Base-by-base conservation (phyloP, 1,140 invertebrate genomes). In the Maniola jurtina region DNA sequence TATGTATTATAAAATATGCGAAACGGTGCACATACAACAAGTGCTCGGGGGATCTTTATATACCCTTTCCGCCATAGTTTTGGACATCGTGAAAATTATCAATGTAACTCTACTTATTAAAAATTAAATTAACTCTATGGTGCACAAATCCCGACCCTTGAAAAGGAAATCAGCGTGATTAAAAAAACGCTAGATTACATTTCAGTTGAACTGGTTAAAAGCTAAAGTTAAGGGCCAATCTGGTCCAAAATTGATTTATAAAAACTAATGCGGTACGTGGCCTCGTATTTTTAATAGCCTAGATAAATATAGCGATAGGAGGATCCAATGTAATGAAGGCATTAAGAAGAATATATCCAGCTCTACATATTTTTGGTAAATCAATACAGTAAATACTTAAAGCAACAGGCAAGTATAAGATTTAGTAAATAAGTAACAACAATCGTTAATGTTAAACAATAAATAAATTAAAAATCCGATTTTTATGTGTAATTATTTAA, bases 51-150 rank as follows among this genome's bases (percentile, higher is more conserved):
- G 77, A 81, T 76, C 76, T 15, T 50, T 79, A 9, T 45, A 45
- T 55, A 89, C 81, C 86, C 82, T 84, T 87, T 78, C 73, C 77
- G 82, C 86, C 86, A 86, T 85, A 75, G 61, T 70, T 79, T 86
- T 87, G 86, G 86, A 88, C 86, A 88, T 86, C 64, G 87, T 86
- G 87, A 89, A 87, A 89, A 89, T 89, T 87, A 89, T 84, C 87
- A 86, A 71, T 50, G 59, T 35, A 68, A 40, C 10, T 66, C 35
- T n/a, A 47, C 36, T 45, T 48, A 48, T 55, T 34, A 38, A 10
- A 61, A 61, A 33, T 5, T 64, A 56, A 52, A 48, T 60, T 54
- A 40, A 13, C 45, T 61, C 54, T 70, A 40, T 61, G 33, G 70
- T 83, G 82, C 82, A 83, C 79, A 72, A 55, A 61, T 65, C 80